These are phyloP conservation scores for Amphiprion clarkii DNA, from an alignment of 2,797 vertebrate species.

Conservation along the genomic window DNA sequence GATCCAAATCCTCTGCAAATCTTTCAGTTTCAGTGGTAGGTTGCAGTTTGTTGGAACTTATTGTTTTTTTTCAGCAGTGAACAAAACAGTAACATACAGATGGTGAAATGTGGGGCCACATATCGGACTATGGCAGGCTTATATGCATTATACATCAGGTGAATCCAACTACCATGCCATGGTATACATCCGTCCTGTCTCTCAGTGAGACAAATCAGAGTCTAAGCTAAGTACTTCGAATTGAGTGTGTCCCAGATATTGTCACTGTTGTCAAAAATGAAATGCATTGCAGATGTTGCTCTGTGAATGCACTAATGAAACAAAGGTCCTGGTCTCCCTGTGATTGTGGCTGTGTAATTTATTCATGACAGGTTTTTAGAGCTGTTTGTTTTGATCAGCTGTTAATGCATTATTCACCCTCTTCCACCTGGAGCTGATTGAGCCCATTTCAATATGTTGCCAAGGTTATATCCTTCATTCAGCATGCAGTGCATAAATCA, in stretches of 20 bases:
- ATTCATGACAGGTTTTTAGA: constrained; percentile 58
- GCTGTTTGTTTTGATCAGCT: constrained; percentile 72
- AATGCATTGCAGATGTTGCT: constrained; percentile 27
- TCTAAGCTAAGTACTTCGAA: not conserved
- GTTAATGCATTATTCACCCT: constrained; percentile 74
- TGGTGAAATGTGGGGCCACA: too few relatives aligned
- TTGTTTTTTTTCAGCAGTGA: too few relatives aligned
- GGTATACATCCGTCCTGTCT: not conserved
- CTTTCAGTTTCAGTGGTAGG: too few relatives aligned
- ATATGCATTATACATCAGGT: too few relatives aligned
- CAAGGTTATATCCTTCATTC: constrained; percentile 77
- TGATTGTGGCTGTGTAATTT: constrained; percentile 37
- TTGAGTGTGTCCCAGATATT: not conserved
- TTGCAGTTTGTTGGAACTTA: too few relatives aligned
- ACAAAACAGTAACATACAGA: too few relatives aligned
- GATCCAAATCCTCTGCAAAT: too few relatives aligned
- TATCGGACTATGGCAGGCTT: too few relatives aligned
- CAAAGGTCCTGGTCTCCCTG: constrained; percentile 51
- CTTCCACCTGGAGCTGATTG: constrained; percentile 48
- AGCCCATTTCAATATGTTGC: constrained; percentile 67
- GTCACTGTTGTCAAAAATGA: constrained; percentile 14
- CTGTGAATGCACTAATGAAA: constrained; percentile 44
- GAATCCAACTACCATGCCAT: too few relatives aligned
- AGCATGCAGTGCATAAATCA: constrained; percentile 67
- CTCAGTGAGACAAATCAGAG: not conserved